phyloP scores from a whole-genome alignment of 2,888 invertebrate genomes.

The Holacanthella duospinosa region DNA sequence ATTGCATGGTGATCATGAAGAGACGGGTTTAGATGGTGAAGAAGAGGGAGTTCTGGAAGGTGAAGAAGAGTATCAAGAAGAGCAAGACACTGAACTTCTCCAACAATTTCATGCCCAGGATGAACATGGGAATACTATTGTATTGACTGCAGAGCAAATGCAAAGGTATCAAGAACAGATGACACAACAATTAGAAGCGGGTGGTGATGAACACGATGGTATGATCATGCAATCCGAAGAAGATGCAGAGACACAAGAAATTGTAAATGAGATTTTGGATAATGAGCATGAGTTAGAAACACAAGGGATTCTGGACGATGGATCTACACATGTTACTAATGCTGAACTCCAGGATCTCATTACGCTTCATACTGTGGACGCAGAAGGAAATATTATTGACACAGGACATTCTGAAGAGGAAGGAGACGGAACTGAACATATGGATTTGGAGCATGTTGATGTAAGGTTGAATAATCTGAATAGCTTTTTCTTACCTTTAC shows the following conservation, averaged over 20 bases:
- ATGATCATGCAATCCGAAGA: conserved; percentile 12
- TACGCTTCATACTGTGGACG: conserved; percentile 33
- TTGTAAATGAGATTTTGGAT: conserved; percentile 20
- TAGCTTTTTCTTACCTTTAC: background rate
- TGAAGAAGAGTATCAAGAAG: conserved; percentile 11
- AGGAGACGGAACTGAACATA: conserved; percentile 22
- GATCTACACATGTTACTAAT: conserved; percentile 25
- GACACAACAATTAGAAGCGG: conserved; percentile 26
- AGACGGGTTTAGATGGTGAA: too few relatives aligned
- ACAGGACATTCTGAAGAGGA: conserved; percentile 12
- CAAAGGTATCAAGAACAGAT: conserved; percentile 21
- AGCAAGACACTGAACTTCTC: conserved; percentile 14
- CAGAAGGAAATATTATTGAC: conserved; percentile 29
- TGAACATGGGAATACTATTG: conserved; percentile 22
- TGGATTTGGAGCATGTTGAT: conserved; percentile 1
- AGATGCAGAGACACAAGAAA: conserved; percentile 15
- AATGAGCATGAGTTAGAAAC: conserved; percentile 17
- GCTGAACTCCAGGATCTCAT: conserved; percentile 32
- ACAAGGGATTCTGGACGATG: conserved; percentile 27
- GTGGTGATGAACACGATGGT: conserved; percentile 6
- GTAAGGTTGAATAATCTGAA: too few relatives aligned
- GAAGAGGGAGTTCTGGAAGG: background rate
- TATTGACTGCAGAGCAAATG: conserved; percentile 22
- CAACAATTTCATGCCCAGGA: conserved; percentile 25
- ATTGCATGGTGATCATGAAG: too few relatives aligned